Conservation (phyloP, 2,113 vertebrate species). For the Centropristis striata region DNA sequence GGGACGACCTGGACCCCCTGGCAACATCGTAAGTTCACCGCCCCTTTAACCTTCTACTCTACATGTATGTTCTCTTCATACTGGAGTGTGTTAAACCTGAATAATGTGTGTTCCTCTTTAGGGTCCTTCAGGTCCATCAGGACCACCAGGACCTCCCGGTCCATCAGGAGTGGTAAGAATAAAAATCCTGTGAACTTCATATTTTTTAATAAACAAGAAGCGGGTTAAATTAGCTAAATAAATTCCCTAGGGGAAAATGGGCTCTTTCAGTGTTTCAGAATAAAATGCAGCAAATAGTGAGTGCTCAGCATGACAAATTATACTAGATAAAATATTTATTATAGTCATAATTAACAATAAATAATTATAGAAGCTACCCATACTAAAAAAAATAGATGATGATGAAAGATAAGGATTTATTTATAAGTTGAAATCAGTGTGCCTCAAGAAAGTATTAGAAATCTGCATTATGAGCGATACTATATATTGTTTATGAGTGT, state of each 20-base stretch:
- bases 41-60: neutral
- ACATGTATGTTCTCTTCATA: neutral
- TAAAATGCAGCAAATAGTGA: neutral
- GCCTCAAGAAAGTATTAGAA: neutral
- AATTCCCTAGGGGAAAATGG: neutral
- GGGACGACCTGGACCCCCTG: slow-evolving; percentile 91
- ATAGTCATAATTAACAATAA: neutral
- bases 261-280: neutral
- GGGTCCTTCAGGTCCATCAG: slow-evolving; percentile 90
- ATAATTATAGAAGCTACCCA: neutral
- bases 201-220: neutral
- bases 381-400: neutral
- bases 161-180: slow-evolving; percentile 89
- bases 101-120: slow-evolving; percentile 61
- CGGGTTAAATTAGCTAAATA: neutral
- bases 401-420: neutral
- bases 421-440: neutral
- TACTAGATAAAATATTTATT: neutral
- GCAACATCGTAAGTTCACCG: slow-evolving; percentile 88
- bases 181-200: slow-evolving; percentile 11
- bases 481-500: neutral
- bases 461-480: neutral
- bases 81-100: neutral
- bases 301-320: too few species aligned
- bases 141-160: slow-evolving; percentile 91